Base-by-base conservation (phyloP, 2,888 invertebrate species). In the Apotomis capreana region DNA sequence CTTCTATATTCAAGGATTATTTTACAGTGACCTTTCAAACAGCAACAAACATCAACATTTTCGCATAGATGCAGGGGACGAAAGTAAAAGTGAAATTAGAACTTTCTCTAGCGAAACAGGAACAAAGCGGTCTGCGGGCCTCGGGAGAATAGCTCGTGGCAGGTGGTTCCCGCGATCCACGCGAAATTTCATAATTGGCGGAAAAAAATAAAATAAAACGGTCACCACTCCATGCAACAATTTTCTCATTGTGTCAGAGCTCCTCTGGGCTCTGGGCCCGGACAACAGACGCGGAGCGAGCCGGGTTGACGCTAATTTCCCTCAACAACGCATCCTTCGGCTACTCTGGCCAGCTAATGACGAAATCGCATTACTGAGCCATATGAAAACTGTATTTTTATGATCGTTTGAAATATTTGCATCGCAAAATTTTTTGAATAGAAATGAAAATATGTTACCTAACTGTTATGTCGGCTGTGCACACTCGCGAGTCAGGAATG, bases 181-280 rank as follows among this genome's bases (percentile, higher is more conserved):
- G 79, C 84, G 79, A 87, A 89, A 88, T 88, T 89, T 81, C 87
- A 90, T 89, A 89, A 91, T 87, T 87, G 86, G 84, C 81, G 76
- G 81, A 86, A 86, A 86, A 88, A 89, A 85, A 85, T 79, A 88
- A 89, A 85, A 85, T 79, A 82, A 84, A 88, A 85, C 83, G 76
- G 82, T 83, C 85, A 83, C 83, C 81, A 84, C 84, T 84, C 81
- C 86, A 88, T 87, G 88, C 85, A 87, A 87, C 84, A 85, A 83
- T 87, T 89, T 89, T 86, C 88, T 86, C 89, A 89, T 89, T 89
- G 89, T 88, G 87, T 84, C 83, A 81, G 81, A 81, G 85, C 81
- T 87, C 90, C 89, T 89, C 82, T 81, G 88, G 87, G 89, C 73
- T 85, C 89, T 88, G 89, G 89, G 89, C 74, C 86, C 89, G 89